Evolutionary conservation across 2,888 invertebrate species (phyloP), one percentile per base, ranked within the genome.

Genomic region (Fragum whitleyi): DNA sequence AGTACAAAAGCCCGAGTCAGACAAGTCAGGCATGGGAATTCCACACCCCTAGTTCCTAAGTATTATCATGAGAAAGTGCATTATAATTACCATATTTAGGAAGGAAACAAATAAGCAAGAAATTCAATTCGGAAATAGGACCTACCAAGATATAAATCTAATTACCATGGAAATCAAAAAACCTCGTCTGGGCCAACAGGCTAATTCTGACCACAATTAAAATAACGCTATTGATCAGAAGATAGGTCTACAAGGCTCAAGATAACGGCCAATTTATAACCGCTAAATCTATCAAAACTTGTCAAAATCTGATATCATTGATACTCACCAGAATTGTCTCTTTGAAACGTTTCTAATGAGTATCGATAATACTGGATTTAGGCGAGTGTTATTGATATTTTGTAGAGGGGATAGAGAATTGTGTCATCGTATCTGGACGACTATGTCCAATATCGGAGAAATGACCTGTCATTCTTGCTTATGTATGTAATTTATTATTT

Each of bases 201-300:
- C 26, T 26, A 28, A 28, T 57, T 16, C 57, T 57, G 57, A 57
- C 57, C 57, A 57, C 57, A 57, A 57, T 57, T 57, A 57, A 57
- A 57, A 57, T 57, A 57, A 26, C 57, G 7, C 26, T 57, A 57
- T 57, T 57, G 57, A 57, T 57, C 57, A 9, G 21, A 19, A 47
- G 47, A 47, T 47, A 47, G 47, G 47, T 47, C n/a, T 47, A n/a
- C 14, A 3, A 14, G n/a, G 47, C 47, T 47, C 14, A 3, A 47
- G 47, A 47, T 47, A 47, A 47, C 14, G 14, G 5, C 14, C 5
- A n/a, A 47, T 47, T 19, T 3, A 9, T 9, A 14, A 47, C 14
- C 5, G 47, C n/a, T n/a, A 47, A 3, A 14, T 2, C 2, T 19
- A 47, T 47, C 16, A 9, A 5, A 2, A 47, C 14, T 36, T 16